Conservation (phyloP, 2,797 vertebrate genomes). For the Siniperca undulata region DNA sequence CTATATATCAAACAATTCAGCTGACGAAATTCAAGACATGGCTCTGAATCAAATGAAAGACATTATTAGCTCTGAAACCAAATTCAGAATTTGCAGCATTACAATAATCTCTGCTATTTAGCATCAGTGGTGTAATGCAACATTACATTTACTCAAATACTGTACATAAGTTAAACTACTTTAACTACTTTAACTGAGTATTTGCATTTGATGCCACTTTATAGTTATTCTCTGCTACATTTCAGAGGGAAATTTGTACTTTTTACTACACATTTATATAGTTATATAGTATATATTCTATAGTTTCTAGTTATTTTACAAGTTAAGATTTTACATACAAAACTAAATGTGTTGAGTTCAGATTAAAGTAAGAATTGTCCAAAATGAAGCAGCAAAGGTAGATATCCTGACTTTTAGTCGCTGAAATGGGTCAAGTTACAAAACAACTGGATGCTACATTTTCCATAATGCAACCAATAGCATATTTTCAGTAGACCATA, state of each 20-base stretch:
- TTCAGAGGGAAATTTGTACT: not conserved
- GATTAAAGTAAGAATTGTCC: not conserved
- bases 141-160: not conserved
- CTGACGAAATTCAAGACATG: not conserved
- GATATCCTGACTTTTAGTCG: not conserved
- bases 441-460: not conserved
- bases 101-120: not conserved
- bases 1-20: not conserved
- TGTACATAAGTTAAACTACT: not conserved
- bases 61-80: not conserved
- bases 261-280: not conserved
- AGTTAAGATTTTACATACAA: not conserved
- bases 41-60: not conserved
- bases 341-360: not conserved
- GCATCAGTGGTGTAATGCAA: not conserved
- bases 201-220: slow-evolving; percentile 1
- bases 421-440: not conserved
- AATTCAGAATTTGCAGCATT: not conserved
- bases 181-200: not conserved
- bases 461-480: not conserved
- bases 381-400: not conserved
- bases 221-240: not conserved
- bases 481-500: too few species aligned
- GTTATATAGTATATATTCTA: too few species aligned
- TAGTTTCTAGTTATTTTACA: not conserved